phyloP scores from a whole-genome alignment of 1,140 invertebrate species.

The Thalassaphorura encarpata region DNA sequence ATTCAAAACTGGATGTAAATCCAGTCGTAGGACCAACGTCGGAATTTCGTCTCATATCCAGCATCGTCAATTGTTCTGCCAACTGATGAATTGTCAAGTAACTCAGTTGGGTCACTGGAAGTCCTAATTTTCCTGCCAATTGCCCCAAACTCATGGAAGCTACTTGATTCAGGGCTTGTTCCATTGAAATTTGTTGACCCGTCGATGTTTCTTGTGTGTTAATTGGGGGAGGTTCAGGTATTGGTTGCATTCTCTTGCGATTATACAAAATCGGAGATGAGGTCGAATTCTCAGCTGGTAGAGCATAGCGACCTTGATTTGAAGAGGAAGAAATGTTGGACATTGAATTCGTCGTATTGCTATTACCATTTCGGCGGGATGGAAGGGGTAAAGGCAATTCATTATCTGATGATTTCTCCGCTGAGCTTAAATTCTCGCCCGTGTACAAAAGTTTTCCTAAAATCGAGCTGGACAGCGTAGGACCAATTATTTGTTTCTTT shows the following conservation, averaged over 20 bases:
- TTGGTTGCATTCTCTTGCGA: neutral
- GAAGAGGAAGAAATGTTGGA: no score
- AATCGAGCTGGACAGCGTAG: constrained; percentile 18
- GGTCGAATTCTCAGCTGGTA: neutral
- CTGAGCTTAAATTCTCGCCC: neutral
- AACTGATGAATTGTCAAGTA: constrained; percentile 73
- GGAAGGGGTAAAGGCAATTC: constrained; percentile 26
- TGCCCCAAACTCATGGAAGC: constrained; percentile 68
- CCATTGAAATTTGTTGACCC: constrained; percentile 7
- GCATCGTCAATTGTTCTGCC: constrained; percentile 57
- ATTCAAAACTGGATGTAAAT: constrained; percentile 39
- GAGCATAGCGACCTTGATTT: constrained; percentile 10
- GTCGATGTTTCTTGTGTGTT: neutral
- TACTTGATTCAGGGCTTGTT: constrained; percentile 59
- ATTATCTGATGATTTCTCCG: constrained; percentile 8
- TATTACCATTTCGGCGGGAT: constrained; percentile 10
- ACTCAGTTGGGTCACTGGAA: constrained; percentile 63
- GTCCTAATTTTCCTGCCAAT: constrained; percentile 58
- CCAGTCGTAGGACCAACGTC: constrained; percentile 29
- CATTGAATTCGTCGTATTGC: no score
- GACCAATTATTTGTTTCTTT: constrained; percentile 50
- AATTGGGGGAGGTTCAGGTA: neutral
- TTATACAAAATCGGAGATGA: neutral
- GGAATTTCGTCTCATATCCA: constrained; percentile 21
- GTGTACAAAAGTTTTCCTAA: neutral